These are phyloP conservation scores for Oenanthe melanoleuca DNA, from an alignment of 2,113 vertebrate species.

Conservation along the genomic window DNA sequence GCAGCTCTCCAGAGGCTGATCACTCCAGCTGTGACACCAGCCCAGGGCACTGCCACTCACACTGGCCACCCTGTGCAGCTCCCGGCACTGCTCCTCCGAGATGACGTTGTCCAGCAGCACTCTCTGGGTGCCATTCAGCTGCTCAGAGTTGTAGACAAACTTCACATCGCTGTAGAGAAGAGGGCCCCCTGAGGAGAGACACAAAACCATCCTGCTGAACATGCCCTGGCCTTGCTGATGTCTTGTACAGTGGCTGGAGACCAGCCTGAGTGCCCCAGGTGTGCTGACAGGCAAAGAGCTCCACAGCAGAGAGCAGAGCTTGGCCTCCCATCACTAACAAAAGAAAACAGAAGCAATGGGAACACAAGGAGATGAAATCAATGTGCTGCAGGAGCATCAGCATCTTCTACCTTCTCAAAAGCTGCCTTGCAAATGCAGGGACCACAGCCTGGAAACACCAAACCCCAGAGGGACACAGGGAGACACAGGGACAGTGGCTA, in stretches of 20 bases:
- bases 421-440: not conserved
- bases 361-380: not conserved
- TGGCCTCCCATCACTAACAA: not conserved
- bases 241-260: not conserved
- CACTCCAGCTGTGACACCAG: not conserved
- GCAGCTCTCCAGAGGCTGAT: not conserved
- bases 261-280: not conserved
- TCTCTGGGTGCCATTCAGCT: slow-evolving; percentile 90
- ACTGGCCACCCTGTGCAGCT: slow-evolving; percentile 85
- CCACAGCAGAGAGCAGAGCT: not conserved
- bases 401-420: not conserved
- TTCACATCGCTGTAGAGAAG: slow-evolving; percentile 83
- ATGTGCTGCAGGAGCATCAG: not conserved
- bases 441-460: not conserved
- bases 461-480: fast-evolving
- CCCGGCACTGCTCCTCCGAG: slow-evolving; percentile 85
- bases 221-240: not conserved
- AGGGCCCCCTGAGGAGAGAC: slow-evolving; percentile 82
- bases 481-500: not conserved
- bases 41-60: slow-evolving; percentile 68
- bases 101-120: slow-evolving; percentile 92
- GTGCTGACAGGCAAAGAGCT: not conserved
- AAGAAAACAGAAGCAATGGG: not conserved
- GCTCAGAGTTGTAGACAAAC: slow-evolving; percentile 86
- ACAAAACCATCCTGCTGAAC: not conserved